Evolutionary conservation across 1,140 invertebrate genomes (phyloP).

Genomic region (Laupala kohalensis): DNA sequence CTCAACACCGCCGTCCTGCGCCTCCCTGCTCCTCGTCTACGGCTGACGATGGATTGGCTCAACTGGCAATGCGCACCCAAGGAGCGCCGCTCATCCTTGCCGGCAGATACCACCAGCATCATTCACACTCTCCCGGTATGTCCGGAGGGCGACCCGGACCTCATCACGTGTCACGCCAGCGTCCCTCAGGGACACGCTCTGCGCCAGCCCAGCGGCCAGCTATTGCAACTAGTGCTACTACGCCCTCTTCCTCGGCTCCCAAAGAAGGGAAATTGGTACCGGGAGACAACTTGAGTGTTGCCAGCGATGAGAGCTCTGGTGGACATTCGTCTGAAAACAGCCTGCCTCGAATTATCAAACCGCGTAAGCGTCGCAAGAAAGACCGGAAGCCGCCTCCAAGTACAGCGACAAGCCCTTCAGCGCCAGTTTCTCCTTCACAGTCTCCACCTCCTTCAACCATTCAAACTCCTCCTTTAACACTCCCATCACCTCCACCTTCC

Average conservation of each 20-base stretch:
- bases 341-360: slow-evolving; percentile 75
- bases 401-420: background rate
- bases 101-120: slow-evolving; percentile 36
- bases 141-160: too few species aligned
- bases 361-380: slow-evolving; percentile 76
- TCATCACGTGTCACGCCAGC: background rate
- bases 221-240: slow-evolving; percentile 9
- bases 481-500: background rate
- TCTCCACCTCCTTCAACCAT: slow-evolving; percentile 30
- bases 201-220: too few species aligned
- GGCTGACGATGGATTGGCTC: slow-evolving; percentile 30
- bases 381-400: slow-evolving; percentile 53
- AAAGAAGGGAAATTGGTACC: slow-evolving; percentile 27
- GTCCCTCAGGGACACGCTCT: too few species aligned
- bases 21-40: background rate
- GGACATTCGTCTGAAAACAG: slow-evolving; percentile 52
- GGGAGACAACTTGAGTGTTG: slow-evolving; percentile 52
- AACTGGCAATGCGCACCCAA: slow-evolving; percentile 60
- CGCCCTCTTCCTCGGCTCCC: slow-evolving; percentile 17
- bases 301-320: slow-evolving; percentile 60
- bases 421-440: background rate
- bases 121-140: slow-evolving; percentile 21
- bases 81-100: slow-evolving; percentile 59
- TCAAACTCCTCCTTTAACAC: slow-evolving; percentile 16
- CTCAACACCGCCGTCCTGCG: slow-evolving; percentile 18